These are phyloP conservation scores for Lasioglossum marginatum DNA, from an alignment of 2,888 invertebrate species.

Conservation along the genomic window DNA sequence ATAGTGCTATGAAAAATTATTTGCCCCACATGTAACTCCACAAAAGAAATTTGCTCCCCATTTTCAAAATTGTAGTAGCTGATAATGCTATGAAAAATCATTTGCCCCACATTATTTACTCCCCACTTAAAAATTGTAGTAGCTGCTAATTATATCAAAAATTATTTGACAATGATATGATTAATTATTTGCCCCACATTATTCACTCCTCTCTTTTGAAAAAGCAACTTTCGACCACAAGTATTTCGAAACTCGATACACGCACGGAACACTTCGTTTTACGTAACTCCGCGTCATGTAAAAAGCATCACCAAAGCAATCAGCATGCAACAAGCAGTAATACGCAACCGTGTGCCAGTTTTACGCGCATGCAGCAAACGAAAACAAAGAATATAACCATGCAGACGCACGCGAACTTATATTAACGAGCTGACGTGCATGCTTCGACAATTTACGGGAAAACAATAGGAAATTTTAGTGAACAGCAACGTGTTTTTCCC, in stretches of 20 bases:
- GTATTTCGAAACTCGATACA: neutral
- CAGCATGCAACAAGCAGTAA: constrained; percentile 43
- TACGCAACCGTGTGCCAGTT: constrained; percentile 39
- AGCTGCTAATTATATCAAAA: no score
- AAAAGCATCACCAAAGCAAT: constrained; percentile 52
- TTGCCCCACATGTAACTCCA: no score
- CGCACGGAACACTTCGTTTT: neutral
- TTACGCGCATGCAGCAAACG: constrained; percentile 48
- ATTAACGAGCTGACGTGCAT: constrained; percentile 27
- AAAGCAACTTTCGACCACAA: neutral
- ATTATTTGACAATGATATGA: neutral
- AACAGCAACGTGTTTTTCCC: constrained; percentile 13
- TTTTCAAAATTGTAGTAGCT: neutral
- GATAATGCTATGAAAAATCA: neutral
- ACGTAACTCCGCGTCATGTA: constrained; percentile 4
- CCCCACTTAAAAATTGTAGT: no score
- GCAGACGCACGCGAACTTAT: constrained; percentile 11
- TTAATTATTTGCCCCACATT: neutral
- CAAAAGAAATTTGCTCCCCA: no score
- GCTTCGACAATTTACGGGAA: constrained; percentile 13
- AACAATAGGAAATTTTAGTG: constrained; percentile 27
- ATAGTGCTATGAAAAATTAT: no score
- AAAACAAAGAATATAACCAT: constrained; percentile 21
- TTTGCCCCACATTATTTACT: no score
- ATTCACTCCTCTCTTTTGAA: neutral